Conservation (phyloP, 2,113 vertebrate genomes). For the Macroglossus sobrinus region DNA sequence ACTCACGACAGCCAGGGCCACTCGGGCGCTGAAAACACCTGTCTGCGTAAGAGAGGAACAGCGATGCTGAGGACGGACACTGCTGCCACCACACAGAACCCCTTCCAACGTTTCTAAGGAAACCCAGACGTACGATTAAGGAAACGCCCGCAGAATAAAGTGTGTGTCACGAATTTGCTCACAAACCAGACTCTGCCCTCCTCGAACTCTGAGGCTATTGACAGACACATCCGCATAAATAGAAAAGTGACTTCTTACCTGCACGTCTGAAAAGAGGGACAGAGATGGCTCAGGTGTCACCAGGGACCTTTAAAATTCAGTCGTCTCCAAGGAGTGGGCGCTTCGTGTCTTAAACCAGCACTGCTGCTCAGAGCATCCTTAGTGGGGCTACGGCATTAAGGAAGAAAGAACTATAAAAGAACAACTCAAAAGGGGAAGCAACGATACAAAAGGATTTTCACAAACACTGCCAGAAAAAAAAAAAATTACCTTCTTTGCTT, state of each 20-base stretch:
- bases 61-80: not conserved
- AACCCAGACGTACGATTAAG: not conserved
- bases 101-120: not conserved
- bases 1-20: slow-evolving; percentile 69
- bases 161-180: not conserved
- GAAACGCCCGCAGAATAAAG: not conserved
- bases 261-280: not conserved
- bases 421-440: slow-evolving; percentile 14
- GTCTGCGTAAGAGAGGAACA: not conserved
- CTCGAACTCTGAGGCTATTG: not conserved
- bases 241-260: not conserved
- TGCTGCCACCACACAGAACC: too few species aligned
- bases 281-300: not conserved
- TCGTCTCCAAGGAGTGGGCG: not conserved
- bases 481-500: slow-evolving; percentile 56
- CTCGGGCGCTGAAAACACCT: slow-evolving; percentile 46
- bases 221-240: not conserved
- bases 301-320: not conserved
- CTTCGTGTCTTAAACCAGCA: not conserved
- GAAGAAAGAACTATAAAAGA: slow-evolving; percentile 43
- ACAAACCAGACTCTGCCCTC: not conserved
- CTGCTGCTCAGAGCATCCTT: not conserved
- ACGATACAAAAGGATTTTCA: slow-evolving; percentile 50
- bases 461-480: slow-evolving; percentile 26
- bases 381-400: not conserved